These are phyloP conservation scores for Drosophila paramelanica DNA, from an alignment of 2,888 invertebrate genomes.

Conservation along the genomic window DNA sequence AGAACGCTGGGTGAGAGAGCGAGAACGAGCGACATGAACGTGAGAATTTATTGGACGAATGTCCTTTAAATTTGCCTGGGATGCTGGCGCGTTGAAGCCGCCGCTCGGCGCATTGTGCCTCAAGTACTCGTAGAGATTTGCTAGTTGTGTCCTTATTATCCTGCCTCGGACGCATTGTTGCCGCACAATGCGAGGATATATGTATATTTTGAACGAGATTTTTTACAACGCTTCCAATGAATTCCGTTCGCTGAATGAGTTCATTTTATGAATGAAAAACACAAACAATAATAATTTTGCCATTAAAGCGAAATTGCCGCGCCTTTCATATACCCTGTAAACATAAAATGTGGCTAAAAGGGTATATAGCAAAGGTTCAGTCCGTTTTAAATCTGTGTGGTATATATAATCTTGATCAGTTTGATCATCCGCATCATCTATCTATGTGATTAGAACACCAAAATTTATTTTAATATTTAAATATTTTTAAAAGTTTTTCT, in stretches of 20 bases:
- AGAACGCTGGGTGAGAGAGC: conserved; percentile 3
- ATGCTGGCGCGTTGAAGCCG: conserved; percentile 39
- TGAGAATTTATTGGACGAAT: conserved; percentile 68
- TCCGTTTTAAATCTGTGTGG: too few species aligned
- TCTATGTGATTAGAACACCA: too few species aligned
- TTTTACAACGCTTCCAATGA: conserved; percentile 59
- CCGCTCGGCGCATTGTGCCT: conserved; percentile 55
- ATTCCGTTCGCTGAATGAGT: conserved; percentile 54
- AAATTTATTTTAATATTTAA: too few species aligned
- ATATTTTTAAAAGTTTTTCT: too few species aligned
- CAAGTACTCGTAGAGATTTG: conserved; percentile 71
- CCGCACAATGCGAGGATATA: conserved; percentile 43
- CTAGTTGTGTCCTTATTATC: conserved; percentile 77
- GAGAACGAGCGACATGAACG: conserved; percentile 51
- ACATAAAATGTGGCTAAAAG: neutral
- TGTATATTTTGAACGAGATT: conserved; percentile 27
- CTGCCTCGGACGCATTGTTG: conserved; percentile 61
- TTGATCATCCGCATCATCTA: too few species aligned
- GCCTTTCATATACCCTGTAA: conserved; percentile 18
- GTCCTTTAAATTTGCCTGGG: conserved; percentile 72
- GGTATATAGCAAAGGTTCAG: neutral
- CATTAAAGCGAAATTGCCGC: conserved; percentile 60
- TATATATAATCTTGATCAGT: too few species aligned
- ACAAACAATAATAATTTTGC: conserved; percentile 31
- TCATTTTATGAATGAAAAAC: conserved; percentile 54